Percentiles rank a stretch among this genome's conserved stretches.
Conservation (phyloP, 2,113 vertebrate genomes). For the Muscicapa adusta region DNA sequence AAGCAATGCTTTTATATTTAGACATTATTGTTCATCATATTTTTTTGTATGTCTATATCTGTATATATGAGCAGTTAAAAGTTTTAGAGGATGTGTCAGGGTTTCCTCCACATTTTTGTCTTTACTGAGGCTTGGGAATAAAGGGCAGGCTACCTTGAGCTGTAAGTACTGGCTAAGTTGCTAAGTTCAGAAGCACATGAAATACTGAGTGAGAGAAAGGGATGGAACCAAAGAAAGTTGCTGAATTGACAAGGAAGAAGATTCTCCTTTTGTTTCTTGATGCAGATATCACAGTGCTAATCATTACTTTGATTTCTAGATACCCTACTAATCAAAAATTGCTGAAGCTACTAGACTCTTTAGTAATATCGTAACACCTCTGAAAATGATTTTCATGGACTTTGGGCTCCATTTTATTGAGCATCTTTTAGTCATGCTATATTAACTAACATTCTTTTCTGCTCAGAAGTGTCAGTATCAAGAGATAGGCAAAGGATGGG, state of each 20-base stretch:
- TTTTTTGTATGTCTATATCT: neutral
- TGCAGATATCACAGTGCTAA: neutral
- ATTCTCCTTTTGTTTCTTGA: neutral
- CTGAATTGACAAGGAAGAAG: neutral
- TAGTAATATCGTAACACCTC: neutral
- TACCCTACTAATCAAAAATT: neutral
- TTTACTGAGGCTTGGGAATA: neutral
- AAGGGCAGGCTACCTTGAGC: neutral
- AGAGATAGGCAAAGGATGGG: neutral
- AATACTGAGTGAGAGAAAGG: neutral
- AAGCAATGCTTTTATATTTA: neutral
- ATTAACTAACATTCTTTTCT: neutral
- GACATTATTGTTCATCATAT: neutral
- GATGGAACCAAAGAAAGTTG: neutral
- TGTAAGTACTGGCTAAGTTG: neutral
- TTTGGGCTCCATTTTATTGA: neutral
- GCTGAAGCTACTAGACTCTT: neutral
- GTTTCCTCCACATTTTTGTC: neutral
- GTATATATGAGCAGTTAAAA: neutral
- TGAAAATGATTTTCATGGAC: rapidly evolving
- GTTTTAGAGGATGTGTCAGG: neutral
- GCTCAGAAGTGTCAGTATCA: neutral
- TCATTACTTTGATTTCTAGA: neutral
- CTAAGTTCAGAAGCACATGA: neutral
- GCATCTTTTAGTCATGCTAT: neutral